Conservation (phyloP, 2,113 vertebrate genomes). For the Pionites leucogaster region DNA sequence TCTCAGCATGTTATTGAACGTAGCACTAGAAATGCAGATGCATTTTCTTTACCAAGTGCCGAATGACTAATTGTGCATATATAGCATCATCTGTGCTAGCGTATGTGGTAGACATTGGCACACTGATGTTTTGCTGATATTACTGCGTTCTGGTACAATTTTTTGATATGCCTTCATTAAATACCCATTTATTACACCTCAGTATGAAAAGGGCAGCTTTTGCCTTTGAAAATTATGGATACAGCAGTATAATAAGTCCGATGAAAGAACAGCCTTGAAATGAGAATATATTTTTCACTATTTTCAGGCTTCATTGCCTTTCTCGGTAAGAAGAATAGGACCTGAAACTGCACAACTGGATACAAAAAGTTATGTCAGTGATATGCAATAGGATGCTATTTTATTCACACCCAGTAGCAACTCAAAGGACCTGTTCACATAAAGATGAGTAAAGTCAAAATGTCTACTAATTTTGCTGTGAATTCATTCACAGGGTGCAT, state of each 20-base stretch:
- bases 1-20: neutral
- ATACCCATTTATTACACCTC: neutral
- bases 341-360: neutral
- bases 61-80: neutral
- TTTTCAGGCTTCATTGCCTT: slow-evolving; percentile 19
- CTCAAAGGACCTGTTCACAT: neutral
- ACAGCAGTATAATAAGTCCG: neutral
- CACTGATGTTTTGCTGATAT: neutral
- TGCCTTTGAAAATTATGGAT: neutral
- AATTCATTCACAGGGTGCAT: neutral
- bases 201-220: slow-evolving; percentile 2
- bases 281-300: neutral
- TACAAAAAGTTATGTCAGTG: neutral
- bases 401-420: neutral
- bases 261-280: slow-evolving; percentile 22
- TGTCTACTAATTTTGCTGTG: neutral
- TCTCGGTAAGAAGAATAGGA: neutral
- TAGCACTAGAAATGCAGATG: neutral
- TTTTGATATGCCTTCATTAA: neutral
- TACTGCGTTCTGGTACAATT: neutral
- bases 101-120: neutral
- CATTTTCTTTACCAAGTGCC: neutral
- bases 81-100: neutral
- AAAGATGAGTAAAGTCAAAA: neutral
- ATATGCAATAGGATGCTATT: neutral